Base-by-base conservation (phyloP, 2,113 vertebrate species). In the Amphiprion percula region DNA sequence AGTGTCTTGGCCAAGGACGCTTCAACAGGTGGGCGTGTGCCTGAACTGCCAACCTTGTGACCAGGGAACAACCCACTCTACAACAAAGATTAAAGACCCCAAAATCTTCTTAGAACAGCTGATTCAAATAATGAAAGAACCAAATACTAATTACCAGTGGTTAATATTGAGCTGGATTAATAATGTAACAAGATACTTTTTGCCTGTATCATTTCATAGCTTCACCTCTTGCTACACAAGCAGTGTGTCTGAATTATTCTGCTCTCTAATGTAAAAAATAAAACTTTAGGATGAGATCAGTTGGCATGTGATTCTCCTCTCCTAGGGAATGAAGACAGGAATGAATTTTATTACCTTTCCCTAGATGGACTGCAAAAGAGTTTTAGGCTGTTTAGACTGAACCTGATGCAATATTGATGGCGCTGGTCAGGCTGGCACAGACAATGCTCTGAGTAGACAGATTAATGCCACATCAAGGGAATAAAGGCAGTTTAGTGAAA, bases 391-490 rank as follows among this genome's bases (percentile, higher is more conserved):
- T 89, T 91, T 91, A 82, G 86, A 85, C 79, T 53, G 72, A 91
- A 87, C 28, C 61, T 90, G 91, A 92, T 89, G 76, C 82, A 89
- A 85, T 93, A 93, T 90, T 91, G 88, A 94, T 91, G 89, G 76
- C n/a, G 44, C 28, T 54, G 80, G 77, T 78, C 80, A 24, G 77
- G 83, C 77, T 84, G 79, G 80, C 82, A 74, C 73, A 65, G 74
- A 88, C 83, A 50, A 78, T 68, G 79, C 83, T 88, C 72, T 3
- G 73, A 83, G 85, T 68, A 74, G 91, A 89, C 68, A 37, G 88
- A 95, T 93, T 91, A 89, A 93, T 92, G 90, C 66, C 62, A 74
- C 75, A 86, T 86, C 76, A 67, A 73, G 81, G 88, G 82, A 73
- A 88, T 61, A 74, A 56, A 85, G 62, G 49, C 71, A 73, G 78